Evolutionary conservation across 2,113 vertebrate genomes (phyloP), one percentile per base, ranked within the genome.

Genomic region (Epinephelus cyanopodus): DNA sequence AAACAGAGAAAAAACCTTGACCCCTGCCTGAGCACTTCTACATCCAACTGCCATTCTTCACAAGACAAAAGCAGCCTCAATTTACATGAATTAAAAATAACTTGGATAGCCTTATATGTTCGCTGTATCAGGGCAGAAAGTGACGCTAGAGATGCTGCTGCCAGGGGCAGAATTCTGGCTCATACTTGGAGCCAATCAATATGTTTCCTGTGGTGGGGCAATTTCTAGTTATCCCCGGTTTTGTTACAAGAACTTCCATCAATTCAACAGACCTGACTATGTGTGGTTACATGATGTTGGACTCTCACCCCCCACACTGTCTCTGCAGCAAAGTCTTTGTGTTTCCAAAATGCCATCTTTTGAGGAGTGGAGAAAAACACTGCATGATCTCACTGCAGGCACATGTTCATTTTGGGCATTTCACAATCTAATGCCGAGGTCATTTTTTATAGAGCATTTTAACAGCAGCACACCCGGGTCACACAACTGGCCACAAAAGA

Each of bases 101-200:
- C 47, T 67, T 63, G 6, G 5, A 65, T 15, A 53, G 52, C 23
- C 61, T 57, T 42, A 17, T n/a, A 5, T 3, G 1, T 10, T 23
- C n/a, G 5, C 39, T 68, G 4, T 63, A 68, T 54, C n/a, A 6
- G 39, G 45, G 33, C 39, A 17, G 33, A 56, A 19, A 29, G 23
- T 67, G 5, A 69, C 53, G 52, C 53, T 18, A 23, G 39, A 64
- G 63, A 23, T 29, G 54, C 71, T 67, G 65, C 53, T 74, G 57
- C 33, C 25, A 56, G 74, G 45, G 37, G 21, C 21, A 54, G 1
- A 74, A 78, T 33, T 45, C 23, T 19, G 37, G 39, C 19, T 69
- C 48, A 45, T 3, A 56, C n/a, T 58, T 27, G 23, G 10, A 79
- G 50, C 65, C 72, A 74, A 65, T 69, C 52, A 70, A 58, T 39